A percentile compares a stretch with the other conserved stretches of the same genome.
Evolutionary conservation across 2,797 vertebrate genomes (phyloP).

Genomic region (Pseudomugil tenellus): DNA sequence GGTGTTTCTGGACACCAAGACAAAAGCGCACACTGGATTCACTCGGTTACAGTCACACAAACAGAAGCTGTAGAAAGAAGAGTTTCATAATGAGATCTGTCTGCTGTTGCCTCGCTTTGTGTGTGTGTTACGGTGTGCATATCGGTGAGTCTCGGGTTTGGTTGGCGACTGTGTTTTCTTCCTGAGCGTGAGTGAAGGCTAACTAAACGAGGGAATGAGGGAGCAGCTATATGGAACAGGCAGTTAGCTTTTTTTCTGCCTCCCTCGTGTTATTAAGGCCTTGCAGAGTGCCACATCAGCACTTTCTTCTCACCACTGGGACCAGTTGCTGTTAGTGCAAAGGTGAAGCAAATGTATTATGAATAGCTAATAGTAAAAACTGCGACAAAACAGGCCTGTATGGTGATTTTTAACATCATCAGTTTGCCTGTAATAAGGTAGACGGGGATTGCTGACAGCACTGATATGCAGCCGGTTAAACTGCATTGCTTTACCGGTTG

Average conservation of each 20-base stretch:
- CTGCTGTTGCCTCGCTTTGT: constrained; percentile 35
- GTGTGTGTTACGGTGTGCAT: neutral
- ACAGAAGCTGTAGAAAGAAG: constrained; percentile 37
- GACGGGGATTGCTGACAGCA: constrained; percentile 54
- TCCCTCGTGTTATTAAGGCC: constrained; percentile 63
- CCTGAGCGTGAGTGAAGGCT: constrained; percentile 63
- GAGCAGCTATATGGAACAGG: constrained; percentile 35
- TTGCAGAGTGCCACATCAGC: constrained; percentile 61
- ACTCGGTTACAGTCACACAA: constrained; percentile 26
- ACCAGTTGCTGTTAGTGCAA: constrained; percentile 66
- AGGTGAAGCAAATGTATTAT: constrained; percentile 77
- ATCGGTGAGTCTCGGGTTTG: constrained; percentile 50
- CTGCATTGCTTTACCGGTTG: constrained; percentile 65
- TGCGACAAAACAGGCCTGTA: constrained; percentile 23
- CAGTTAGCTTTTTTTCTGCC: constrained; percentile 64
- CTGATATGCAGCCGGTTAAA: constrained; percentile 56
- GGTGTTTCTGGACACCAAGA: constrained; percentile 40
- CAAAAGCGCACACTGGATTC: constrained; percentile 45
- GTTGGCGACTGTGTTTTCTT: constrained; percentile 61
- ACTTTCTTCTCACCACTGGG: constrained; percentile 59
- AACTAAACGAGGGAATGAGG: constrained; percentile 61
- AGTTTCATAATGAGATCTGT: constrained; percentile 53
- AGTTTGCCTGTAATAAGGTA: constrained; percentile 55
- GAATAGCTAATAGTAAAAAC: constrained; percentile 74
- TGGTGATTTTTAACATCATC: constrained; percentile 58